Evolutionary conservation across 2,888 invertebrate genomes (phyloP), one percentile per base, ranked within the genome.

Genomic region (Tillus elongatus): DNA sequence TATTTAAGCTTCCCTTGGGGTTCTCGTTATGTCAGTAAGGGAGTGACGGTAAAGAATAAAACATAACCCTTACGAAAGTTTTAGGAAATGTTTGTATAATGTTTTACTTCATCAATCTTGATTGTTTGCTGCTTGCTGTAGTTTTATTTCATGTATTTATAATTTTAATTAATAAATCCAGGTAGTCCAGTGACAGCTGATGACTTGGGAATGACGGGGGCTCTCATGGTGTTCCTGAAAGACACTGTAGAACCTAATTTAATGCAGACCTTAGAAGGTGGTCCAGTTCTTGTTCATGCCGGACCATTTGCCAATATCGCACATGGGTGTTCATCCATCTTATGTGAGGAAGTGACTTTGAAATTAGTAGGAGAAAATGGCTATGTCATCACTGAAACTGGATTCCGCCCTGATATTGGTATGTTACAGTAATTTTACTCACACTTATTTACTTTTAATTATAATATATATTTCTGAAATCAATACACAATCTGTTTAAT

Each of bases 281-380:
- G 87, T 0, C 97, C 97, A 0, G 93, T 97, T 35, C 74, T 98
- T 51, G 95, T 98, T 0, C 97, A 98, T 68, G 80, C 96, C 2
- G 97, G 97, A 1, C 98, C 98, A 1, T 98, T 98, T 70, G 98
- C 97, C 31, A 98, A 98, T 68, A 97, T 98, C 59, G 97, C 97
- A 0, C 97, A 97, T 68, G 97, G 98, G 26, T 93, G 95, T 64
- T 93, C 92, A 2, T 97, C 96, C 14, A 88, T 96, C 48, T 69
- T 98, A 26, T 96, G 96, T 1, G 97, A 97, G 67, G 81, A 84
- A 57, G 79, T 96, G 45, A 97, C 88, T 4, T 70, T 96, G 46
- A 96, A 96, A 66, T 70, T 98, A 33, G 96, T 93, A 8, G 92
- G 93, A 4, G 73, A 80, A 44, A 72, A 85, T 14, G 98, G 97